Evolutionary conservation across 2,888 invertebrate genomes (phyloP).

Genomic region (Timandra comae): DNA sequence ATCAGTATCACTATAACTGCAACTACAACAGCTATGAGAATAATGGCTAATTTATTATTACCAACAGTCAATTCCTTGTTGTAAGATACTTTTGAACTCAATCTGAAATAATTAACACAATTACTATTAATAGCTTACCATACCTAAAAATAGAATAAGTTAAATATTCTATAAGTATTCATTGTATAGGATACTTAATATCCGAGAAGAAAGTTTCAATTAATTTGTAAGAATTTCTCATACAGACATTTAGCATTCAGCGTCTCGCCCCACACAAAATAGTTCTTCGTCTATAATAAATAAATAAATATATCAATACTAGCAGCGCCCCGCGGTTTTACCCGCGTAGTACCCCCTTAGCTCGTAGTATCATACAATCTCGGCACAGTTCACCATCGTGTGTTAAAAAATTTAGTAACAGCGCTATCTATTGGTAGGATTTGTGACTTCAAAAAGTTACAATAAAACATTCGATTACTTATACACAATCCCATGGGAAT

Average conservation of each 20-base stretch:
- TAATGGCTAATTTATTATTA: conserved; percentile 31
- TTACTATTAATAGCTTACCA: neutral
- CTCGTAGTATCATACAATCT: no score
- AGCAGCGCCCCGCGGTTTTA: neutral
- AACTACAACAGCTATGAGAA: conserved; percentile 28
- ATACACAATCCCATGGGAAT: conserved; percentile 2
- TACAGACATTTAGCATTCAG: neutral
- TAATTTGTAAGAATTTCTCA: neutral
- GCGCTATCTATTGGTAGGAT: no score
- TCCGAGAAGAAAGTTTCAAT: neutral
- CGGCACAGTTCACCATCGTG: no score
- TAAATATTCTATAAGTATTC: neutral
- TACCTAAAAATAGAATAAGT: neutral
- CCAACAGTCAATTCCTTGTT: conserved; percentile 25
- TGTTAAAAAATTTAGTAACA: no score
- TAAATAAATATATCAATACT: neutral
- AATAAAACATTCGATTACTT: no score
- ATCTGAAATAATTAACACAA: conserved; percentile 10
- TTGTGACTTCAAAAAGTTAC: no score
- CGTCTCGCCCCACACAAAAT: no score
- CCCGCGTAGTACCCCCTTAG: neutral
- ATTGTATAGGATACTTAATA: no score
- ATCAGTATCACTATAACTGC: conserved; percentile 32
- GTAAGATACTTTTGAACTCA: conserved; percentile 4
- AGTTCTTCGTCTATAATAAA: no score